Conservation (phyloP, 2,113 vertebrate genomes). For the Asarcornis scutulata region DNA sequence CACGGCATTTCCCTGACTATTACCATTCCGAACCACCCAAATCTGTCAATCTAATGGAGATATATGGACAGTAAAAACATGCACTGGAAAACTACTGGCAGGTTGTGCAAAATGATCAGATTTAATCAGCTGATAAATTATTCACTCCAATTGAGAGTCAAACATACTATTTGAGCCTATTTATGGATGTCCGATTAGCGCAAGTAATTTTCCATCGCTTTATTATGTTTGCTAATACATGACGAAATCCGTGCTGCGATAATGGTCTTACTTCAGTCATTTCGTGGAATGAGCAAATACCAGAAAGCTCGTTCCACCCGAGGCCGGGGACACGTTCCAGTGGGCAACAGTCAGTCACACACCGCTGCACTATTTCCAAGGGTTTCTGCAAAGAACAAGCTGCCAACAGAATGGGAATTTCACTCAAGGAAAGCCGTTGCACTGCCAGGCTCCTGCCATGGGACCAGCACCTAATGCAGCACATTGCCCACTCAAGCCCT, state of each 20-base stretch:
- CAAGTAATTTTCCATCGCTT: conserved; percentile 50
- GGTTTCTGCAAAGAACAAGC: not conserved
- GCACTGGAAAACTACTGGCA: conserved; percentile 28
- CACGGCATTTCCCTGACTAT: not conserved
- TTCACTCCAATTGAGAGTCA: conserved; percentile 43
- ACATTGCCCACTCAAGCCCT: not conserved
- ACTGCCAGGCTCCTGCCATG: not conserved
- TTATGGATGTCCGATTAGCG: conserved; percentile 47
- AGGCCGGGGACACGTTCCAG: not conserved
- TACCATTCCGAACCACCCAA: not conserved
- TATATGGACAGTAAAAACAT: conserved; percentile 21
- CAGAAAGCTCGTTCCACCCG: not conserved
- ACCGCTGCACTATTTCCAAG: not conserved
- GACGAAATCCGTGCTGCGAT: conserved; percentile 11
- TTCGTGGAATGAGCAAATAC: not conserved
- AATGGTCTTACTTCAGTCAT: conserved; percentile 16
- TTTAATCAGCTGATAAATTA: conserved; percentile 70
- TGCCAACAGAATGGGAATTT: not conserved
- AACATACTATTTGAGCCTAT: conserved; percentile 34
- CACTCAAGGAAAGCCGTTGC: not conserved
- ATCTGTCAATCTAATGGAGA: conserved; percentile 49
- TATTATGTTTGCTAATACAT: conserved; percentile 56
- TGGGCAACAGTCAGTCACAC: not conserved
- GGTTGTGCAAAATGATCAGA: conserved; percentile 25
- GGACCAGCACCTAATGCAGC: not conserved